Base-by-base conservation (phyloP, 2,888 invertebrate genomes). In the Mechanitis messenoides region DNA sequence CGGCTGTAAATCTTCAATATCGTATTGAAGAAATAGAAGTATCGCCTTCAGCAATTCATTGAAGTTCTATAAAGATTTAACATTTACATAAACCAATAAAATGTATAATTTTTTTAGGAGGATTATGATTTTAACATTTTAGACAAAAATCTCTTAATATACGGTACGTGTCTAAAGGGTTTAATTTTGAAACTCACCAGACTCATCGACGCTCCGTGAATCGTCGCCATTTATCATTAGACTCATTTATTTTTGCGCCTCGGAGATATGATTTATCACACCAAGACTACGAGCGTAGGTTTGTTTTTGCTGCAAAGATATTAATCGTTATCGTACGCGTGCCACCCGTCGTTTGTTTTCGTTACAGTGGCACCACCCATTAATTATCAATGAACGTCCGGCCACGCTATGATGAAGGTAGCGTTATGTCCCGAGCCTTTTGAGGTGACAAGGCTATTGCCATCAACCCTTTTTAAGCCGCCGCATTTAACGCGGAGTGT, bases 341-440 rank as follows among this genome's bases (percentile, higher is more conserved):
- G 78, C 83, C 83, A 78, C 78, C 77, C 82, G 84, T 88, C 88
- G 87, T 89, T 89, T 90, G 87, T 90, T 87, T 87, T 89, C 89
- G 88, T 90, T 88, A 87, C 80, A 78, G 75, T 87, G 87, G 84
- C 87, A 82, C 78, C 82, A 71, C 82, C 84, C 89, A 88, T 89
- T 89, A 89, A 90, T 89, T 90, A 90, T 87, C 89, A 89, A 90
- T 89, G 89, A 89, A 82, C 84, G 88, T 87, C 87, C 87, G 81
- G 81, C 75, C 77, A 75, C 73, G 79, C 78, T 76, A 83, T 89
- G 89, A 89, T 87, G 87, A 80, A 88, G 89, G 89, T 88, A 82
- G 78, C 76, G 79, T 77, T 79, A 81, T 79, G 81, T 82, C 84
- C 84, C 83, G 76, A 79, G 83, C 84, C 83, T 84, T 84, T 80